Evolutionary conservation across 2,113 vertebrate species (phyloP).

Genomic region (Gila orcuttii): DNA sequence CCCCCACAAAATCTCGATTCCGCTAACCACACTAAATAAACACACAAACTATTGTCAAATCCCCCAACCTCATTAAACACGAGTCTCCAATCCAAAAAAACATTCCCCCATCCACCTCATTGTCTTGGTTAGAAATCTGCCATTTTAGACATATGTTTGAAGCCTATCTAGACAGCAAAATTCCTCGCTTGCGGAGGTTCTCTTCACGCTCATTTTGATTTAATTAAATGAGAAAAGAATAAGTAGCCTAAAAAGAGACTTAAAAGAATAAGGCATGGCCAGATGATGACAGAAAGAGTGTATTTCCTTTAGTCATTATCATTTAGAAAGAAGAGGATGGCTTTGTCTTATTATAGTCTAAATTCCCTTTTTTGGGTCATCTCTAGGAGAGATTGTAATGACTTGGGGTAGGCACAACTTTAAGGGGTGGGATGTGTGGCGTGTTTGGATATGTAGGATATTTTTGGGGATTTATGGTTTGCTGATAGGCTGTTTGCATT

Average conservation of each 20-base stretch:
- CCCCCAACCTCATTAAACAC: conserved; percentile 7
- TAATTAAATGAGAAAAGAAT: conserved; percentile 52
- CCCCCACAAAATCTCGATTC: conserved; percentile 40
- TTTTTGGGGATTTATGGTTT: conserved; percentile 14
- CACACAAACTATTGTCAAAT: neutral
- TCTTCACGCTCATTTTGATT: conserved; percentile 67
- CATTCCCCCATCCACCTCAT: conserved; percentile 32
- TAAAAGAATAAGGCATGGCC: neutral
- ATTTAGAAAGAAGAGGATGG: conserved; percentile 6
- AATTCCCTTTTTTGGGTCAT: conserved; percentile 69
- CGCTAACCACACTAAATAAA: conserved; percentile 31
- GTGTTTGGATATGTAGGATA: conserved; percentile 47
- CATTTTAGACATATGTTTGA: conserved; percentile 68
- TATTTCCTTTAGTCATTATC: conserved; percentile 19
- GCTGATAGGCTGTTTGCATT: neutral
- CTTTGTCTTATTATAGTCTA: conserved; percentile 42
- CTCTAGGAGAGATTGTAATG: conserved; percentile 61
- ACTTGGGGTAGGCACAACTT: conserved; percentile 58
- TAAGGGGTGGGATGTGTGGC: conserved; percentile 50
- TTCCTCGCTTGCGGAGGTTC: conserved; percentile 60
- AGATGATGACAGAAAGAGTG: conserved; percentile 1
- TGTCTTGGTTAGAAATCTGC: conserved; percentile 65
- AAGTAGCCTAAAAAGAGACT: neutral
- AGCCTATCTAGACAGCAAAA: conserved; percentile 66
- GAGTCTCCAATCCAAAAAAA: neutral